A percentile compares a stretch with the other conserved stretches of the same genome.
Conservation (phyloP, 2,888 invertebrate genomes). For the Pycnomerus fuliginosus region DNA sequence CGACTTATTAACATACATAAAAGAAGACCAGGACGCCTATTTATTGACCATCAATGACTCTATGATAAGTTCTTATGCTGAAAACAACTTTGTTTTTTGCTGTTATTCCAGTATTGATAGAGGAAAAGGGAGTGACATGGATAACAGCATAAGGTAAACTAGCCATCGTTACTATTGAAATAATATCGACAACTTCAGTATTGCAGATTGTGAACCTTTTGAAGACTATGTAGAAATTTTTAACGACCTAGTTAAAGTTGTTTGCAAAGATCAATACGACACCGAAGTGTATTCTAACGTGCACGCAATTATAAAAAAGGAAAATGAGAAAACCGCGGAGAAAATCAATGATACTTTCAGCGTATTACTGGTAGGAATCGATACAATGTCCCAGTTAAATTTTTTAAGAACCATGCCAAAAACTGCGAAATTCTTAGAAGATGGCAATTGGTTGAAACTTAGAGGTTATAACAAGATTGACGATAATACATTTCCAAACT, state of each 20-base stretch:
- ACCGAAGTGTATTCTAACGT: slow-evolving; percentile 55
- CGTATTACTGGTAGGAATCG: slow-evolving; percentile 79
- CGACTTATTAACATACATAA: slow-evolving; percentile 35
- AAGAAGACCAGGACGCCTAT: no score
- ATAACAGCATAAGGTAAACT: slow-evolving; percentile 13
- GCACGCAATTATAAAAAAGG: slow-evolving; percentile 54
- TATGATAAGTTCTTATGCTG: no score
- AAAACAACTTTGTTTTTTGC: slow-evolving; percentile 12
- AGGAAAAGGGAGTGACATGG: slow-evolving; percentile 13
- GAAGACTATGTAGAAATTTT: slow-evolving; percentile 43
- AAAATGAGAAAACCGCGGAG: slow-evolving; percentile 23
- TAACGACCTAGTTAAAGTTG: slow-evolving; percentile 56
- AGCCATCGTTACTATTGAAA: background rate
- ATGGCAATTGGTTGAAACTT: slow-evolving; percentile 49
- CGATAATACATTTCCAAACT: slow-evolving; percentile 88
- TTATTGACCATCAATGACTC: no score
- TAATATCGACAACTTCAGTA: slow-evolving; percentile 25
- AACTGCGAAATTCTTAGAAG: slow-evolving; percentile 66
- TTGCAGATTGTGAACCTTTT: slow-evolving; percentile 54
- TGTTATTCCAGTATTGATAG: slow-evolving; percentile 17
- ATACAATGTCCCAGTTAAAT: slow-evolving; percentile 80
- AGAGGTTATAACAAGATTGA: slow-evolving; percentile 64
- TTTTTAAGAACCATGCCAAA: slow-evolving; percentile 72
- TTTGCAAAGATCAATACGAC: slow-evolving; percentile 46
- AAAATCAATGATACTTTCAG: slow-evolving; percentile 53